Percentiles rank a stretch among this genome's conserved stretches.
These are phyloP conservation scores for Ophion ellenae DNA, from an alignment of 2,888 invertebrate genomes.

Conservation along the genomic window DNA sequence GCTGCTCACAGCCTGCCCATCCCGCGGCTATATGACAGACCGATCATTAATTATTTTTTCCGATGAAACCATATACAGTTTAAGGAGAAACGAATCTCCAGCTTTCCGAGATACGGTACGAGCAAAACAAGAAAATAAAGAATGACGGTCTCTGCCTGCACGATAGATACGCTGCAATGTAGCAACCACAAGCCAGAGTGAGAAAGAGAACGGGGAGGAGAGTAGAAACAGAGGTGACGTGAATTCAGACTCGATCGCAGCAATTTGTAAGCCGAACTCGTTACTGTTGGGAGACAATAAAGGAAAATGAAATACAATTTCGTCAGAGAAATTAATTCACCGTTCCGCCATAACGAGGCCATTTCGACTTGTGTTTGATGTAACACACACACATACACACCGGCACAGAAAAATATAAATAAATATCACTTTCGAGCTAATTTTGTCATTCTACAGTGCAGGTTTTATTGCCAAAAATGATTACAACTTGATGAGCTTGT, in stretches of 20 bases:
- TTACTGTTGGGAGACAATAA: slow-evolving; percentile 26
- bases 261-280: slow-evolving; percentile 52
- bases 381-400: neutral
- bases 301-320: neutral
- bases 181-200: neutral
- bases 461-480: too few species aligned
- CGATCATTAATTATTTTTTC: slow-evolving; percentile 63
- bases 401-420: too few species aligned
- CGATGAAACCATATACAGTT: slow-evolving; percentile 50
- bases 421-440: too few species aligned
- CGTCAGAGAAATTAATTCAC: slow-evolving; percentile 9
- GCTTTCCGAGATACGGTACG: slow-evolving; percentile 45
- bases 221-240: neutral
- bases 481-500: too few species aligned
- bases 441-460: too few species aligned
- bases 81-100: slow-evolving; percentile 58
- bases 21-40: slow-evolving; percentile 56
- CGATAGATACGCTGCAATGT: slow-evolving; percentile 13
- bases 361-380: neutral
- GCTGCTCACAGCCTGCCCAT: slow-evolving; percentile 32
- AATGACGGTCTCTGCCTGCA: neutral
- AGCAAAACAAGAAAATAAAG: slow-evolving; percentile 10
- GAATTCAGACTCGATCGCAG: slow-evolving; percentile 24
- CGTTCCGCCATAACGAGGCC: neutral
- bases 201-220: slow-evolving; percentile 9